phyloP scores from a whole-genome alignment of 2,888 invertebrate genomes.

The Boloria selene region DNA sequence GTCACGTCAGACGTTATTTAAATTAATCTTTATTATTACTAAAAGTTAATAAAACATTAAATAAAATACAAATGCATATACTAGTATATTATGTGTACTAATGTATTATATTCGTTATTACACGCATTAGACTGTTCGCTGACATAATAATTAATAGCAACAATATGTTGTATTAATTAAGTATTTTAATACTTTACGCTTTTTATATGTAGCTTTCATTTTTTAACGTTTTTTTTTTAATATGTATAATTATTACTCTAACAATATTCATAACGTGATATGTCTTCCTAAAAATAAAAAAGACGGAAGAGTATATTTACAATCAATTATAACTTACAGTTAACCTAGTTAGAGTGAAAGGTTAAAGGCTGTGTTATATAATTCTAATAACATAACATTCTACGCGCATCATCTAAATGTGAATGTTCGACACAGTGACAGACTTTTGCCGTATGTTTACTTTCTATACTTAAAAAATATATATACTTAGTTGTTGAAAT shows the following conservation, averaged over 20 bases:
- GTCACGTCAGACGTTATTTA: too few relatives aligned
- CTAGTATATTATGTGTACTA: too few relatives aligned
- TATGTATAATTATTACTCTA: neutral
- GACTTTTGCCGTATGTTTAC: neutral
- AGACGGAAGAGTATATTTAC: conserved; percentile 12
- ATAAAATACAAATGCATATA: too few relatives aligned
- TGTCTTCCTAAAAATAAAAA: neutral
- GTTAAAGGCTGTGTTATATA: conserved; percentile 41
- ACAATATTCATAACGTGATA: neutral
- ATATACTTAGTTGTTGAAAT: neutral
- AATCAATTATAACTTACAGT: conserved; percentile 13
- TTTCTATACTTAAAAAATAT: conserved; percentile 14
- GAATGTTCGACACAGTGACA: conserved; percentile 9
- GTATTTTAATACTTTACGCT: too few relatives aligned
- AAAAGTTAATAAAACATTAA: too few relatives aligned
- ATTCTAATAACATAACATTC: conserved; percentile 20
- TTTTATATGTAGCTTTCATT: too few relatives aligned
- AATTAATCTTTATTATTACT: too few relatives aligned
- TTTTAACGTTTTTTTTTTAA: too few relatives aligned
- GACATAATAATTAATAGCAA: too few relatives aligned
- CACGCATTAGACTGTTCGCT: too few relatives aligned
- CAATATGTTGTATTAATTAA: too few relatives aligned
- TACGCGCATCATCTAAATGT: conserved; percentile 8
- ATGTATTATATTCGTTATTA: too few relatives aligned
- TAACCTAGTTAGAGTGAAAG: conserved; percentile 38